Conservation (phyloP, 2,113 vertebrate species). For the Cinclus cinclus region DNA sequence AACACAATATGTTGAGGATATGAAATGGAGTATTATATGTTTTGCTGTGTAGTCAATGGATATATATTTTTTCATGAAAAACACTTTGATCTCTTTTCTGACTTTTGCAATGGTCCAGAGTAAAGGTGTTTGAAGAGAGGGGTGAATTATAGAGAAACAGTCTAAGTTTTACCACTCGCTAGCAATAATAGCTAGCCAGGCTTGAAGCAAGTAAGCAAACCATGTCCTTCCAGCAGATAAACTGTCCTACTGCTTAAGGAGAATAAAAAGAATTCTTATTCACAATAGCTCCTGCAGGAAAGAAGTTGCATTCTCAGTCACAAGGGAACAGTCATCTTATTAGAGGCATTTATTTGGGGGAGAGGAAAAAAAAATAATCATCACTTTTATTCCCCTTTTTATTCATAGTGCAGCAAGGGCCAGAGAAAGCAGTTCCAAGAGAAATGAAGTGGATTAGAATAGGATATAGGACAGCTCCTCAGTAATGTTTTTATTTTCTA, state of each 20-base stretch:
- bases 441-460: not conserved
- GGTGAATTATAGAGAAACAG: not conserved
- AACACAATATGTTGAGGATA: not conserved
- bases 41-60: not conserved
- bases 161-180: not conserved
- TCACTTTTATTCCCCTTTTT: not conserved
- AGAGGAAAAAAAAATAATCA: not conserved
- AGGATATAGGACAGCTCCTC: not conserved
- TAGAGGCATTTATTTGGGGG: not conserved
- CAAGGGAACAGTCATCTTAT: not conserved
- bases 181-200: not conserved
- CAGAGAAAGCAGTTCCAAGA: not conserved
- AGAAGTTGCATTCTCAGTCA: not conserved
- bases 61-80: not conserved
- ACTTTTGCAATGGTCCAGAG: not conserved
- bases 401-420: not conserved
- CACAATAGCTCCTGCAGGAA: not conserved
- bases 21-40: not conserved
- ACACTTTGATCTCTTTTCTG: not conserved
- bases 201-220: not conserved
- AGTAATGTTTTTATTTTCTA: not conserved
- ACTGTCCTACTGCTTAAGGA: not conserved
- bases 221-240: not conserved
- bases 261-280: not conserved
- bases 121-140: not conserved